These are phyloP conservation scores for Tupiocoris notatus DNA, from an alignment of 2,888 invertebrate genomes.

Conservation along the genomic window DNA sequence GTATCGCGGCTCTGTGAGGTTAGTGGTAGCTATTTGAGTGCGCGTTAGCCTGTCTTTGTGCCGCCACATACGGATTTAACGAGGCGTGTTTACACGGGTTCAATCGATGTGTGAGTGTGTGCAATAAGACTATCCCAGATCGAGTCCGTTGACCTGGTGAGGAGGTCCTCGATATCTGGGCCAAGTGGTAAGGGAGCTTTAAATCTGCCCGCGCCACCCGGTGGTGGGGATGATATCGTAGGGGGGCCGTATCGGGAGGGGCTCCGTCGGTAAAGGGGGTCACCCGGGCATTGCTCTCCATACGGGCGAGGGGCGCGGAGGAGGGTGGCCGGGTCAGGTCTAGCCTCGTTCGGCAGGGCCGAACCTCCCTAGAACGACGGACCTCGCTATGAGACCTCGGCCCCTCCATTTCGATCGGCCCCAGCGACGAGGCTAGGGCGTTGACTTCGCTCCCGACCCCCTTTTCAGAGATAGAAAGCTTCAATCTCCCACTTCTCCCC, in stretches of 20 bases:
- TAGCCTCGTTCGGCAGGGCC: conserved; percentile 36
- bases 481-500: neutral
- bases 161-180: conserved; percentile 39
- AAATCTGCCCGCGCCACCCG: conserved; percentile 37
- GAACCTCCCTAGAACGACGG: neutral
- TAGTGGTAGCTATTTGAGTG: too few relatives aligned
- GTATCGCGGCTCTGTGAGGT: too few relatives aligned
- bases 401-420: conserved; percentile 3
- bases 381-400: too few relatives aligned
- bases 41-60: conserved; percentile 23
- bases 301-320: neutral
- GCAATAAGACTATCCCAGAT: conserved; percentile 45
- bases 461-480: conserved; percentile 36
- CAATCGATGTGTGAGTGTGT: conserved; percentile 36
- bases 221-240: neutral
- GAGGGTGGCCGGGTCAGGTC: conserved; percentile 32
- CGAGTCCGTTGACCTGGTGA: conserved; percentile 44
- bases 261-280: conserved; percentile 26
- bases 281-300: conserved; percentile 40
- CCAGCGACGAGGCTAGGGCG: conserved; percentile 40
- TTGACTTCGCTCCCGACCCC: conserved; percentile 40
- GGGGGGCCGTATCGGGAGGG: too few relatives aligned
- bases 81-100: too few relatives aligned
- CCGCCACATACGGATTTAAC: too few relatives aligned
- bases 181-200: conserved; percentile 44